Percentiles rank a stretch among this genome's conserved stretches.
Conservation (phyloP, 2,888 invertebrate genomes). For the Eupithecia pulchellata region DNA sequence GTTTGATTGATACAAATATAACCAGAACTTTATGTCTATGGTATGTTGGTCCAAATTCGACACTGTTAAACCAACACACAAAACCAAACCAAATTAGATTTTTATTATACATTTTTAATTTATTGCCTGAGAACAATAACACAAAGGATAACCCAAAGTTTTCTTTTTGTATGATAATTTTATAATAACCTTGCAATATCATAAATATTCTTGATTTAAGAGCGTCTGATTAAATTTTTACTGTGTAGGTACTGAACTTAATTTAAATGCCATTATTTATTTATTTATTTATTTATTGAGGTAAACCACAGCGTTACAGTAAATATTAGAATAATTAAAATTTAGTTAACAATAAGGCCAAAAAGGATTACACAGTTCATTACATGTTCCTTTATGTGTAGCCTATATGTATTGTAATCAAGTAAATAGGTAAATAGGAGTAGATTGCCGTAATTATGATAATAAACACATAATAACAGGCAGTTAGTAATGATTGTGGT, state of each 20-base stretch:
- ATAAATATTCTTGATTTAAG: neutral
- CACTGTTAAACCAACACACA: neutral
- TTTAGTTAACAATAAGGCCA: too few relatives aligned
- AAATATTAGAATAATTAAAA: too few relatives aligned
- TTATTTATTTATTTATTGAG: too few relatives aligned
- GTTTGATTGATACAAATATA: too few relatives aligned
- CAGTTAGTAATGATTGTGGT: constrained; percentile 8
- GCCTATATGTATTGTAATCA: neutral
- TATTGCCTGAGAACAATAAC: neutral
- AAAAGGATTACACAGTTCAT: too few relatives aligned
- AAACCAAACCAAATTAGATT: neutral
- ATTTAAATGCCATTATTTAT: neutral
- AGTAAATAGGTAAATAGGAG: constrained; percentile 4
- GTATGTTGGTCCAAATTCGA: neutral
- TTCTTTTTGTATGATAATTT: neutral
- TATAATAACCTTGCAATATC: neutral
- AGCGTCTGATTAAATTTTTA: neutral
- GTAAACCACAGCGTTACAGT: too few relatives aligned
- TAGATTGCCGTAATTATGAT: neutral
- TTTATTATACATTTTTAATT: neutral
- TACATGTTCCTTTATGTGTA: neutral
- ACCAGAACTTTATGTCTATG: too few relatives aligned
- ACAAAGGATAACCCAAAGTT: neutral
- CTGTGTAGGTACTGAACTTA: neutral
- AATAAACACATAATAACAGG: constrained; percentile 6